Base-by-base conservation (phyloP, 1,140 invertebrate genomes). In the Anastrepha ludens region DNA sequence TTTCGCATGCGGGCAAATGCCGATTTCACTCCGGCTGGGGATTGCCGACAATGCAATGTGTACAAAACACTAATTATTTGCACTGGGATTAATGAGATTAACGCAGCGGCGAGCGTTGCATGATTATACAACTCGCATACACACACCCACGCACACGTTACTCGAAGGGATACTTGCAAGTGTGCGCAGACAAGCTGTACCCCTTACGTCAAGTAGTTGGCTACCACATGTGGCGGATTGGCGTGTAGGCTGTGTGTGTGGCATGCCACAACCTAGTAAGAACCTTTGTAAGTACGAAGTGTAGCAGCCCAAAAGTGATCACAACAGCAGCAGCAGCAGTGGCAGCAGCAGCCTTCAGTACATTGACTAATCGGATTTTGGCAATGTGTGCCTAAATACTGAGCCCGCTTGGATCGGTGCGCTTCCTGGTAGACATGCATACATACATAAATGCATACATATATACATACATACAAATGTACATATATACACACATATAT, bases 1-100 rank as follows among this genome's bases (percentile, higher is more conserved):
- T 29, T 41, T 62, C 47, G 44, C 44, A 74, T 78, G 67, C 60
- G 55, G 85, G n/a, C 65, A 86, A 29, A 67, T 58, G 65, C 20
- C 87, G 78, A 70, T 88, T 88, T 39, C 67, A 17, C 55, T 11
- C 7, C 8, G 85, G 86, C 89, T 86, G 87, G 85, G 85, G 3
- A 65, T 85, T 64, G n/a, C 44, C 59, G 13, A 39, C 74, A 29
- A n/a, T 50, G 86, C 87, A 87, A 87, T 91, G 91, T 92, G 91
- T 92, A 89, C 88, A 90, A 90, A 91, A 91, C 89, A 91, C 90
- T 91, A 92, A 92, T 92, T 92, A 92, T 92, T 91, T 91, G 91
- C 89, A 91, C 86, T 90, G 88, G 90, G 91, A 91, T 92, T 92
- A 92, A 92, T 91, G 91, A 90, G 91, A 91, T 92, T 92, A 92